Percentiles rank a stretch among this genome's conserved stretches.
phyloP scores from a whole-genome alignment of 1,140 invertebrate genomes.

The Musca vetustissima region DNA sequence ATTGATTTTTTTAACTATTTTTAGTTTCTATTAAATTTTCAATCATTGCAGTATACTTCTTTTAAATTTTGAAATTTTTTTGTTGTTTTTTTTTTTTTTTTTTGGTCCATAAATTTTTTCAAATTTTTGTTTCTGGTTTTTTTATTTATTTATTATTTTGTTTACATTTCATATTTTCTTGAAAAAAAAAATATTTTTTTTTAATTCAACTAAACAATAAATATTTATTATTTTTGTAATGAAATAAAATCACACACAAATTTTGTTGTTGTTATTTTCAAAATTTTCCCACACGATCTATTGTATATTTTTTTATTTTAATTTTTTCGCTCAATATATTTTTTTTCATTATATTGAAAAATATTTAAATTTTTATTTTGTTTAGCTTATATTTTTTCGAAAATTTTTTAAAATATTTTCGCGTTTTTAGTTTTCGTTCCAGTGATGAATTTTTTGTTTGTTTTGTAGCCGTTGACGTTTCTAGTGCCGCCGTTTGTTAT shows the following conservation, averaged over 20 bases:
- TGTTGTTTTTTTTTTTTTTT: background rate
- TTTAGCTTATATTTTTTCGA: background rate
- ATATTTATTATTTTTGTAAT: too few relatives aligned
- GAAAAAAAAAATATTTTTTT: too few relatives aligned
- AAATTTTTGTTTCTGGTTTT: background rate
- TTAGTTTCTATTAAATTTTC: too few relatives aligned
- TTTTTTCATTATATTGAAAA: background rate
- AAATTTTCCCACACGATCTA: too few relatives aligned
- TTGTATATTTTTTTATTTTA: background rate
- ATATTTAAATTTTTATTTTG: too few relatives aligned
- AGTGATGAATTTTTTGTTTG: too few relatives aligned
- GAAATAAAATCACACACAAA: too few relatives aligned
- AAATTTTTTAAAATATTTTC: background rate
- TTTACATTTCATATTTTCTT: background rate
- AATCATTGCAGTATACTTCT: too few relatives aligned
- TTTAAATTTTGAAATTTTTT: too few relatives aligned
- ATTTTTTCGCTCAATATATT: slow-evolving; percentile 6
- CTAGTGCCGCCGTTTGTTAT: background rate
- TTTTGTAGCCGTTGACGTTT: background rate
- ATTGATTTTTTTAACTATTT: too few relatives aligned
- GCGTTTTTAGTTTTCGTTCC: background rate
- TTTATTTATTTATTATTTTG: background rate
- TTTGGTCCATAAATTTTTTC: background rate
- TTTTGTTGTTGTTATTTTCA: too few relatives aligned
- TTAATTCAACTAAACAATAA: too few relatives aligned